phyloP scores from a whole-genome alignment of 35 echinoderm and acorn worm genomes.

The Acanthaster planci region DNA sequence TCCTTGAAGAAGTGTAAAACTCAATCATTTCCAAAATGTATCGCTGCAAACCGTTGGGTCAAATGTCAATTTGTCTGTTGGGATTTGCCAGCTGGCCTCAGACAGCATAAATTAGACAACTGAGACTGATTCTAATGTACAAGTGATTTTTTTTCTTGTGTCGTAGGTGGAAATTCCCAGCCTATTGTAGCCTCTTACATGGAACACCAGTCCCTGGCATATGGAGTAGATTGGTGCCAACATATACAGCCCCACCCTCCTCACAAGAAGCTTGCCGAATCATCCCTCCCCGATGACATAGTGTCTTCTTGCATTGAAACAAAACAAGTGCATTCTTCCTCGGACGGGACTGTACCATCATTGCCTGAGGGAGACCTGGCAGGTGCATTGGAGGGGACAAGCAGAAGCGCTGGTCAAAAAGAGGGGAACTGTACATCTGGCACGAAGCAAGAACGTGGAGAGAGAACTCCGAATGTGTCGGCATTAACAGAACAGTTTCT shows the following conservation, averaged over 20 bases:
- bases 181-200: slow-evolving; percentile 58
- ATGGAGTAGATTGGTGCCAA: slow-evolving; percentile 95
- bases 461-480: too few relatives aligned
- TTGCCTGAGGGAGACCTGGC: neutral
- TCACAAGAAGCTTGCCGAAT: neutral
- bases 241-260: neutral
- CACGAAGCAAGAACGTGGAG: too few relatives aligned
- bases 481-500: too few relatives aligned
- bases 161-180: neutral
- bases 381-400: neutral
- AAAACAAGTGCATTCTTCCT: neutral
- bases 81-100: too few relatives aligned
- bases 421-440: too few relatives aligned
- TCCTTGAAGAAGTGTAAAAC: too few relatives aligned
- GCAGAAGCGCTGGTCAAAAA: neutral
- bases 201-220: slow-evolving; percentile 83
- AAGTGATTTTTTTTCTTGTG: neutral
- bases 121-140: too few relatives aligned
- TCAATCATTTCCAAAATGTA: too few relatives aligned
- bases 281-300: neutral
- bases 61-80: too few relatives aligned
- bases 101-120: too few relatives aligned
- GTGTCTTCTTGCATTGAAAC: neutral
- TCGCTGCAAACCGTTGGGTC: too few relatives aligned
- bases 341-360: neutral